Conservation (phyloP, 2,797 vertebrate species). For the Carcharodon carcharias region DNA sequence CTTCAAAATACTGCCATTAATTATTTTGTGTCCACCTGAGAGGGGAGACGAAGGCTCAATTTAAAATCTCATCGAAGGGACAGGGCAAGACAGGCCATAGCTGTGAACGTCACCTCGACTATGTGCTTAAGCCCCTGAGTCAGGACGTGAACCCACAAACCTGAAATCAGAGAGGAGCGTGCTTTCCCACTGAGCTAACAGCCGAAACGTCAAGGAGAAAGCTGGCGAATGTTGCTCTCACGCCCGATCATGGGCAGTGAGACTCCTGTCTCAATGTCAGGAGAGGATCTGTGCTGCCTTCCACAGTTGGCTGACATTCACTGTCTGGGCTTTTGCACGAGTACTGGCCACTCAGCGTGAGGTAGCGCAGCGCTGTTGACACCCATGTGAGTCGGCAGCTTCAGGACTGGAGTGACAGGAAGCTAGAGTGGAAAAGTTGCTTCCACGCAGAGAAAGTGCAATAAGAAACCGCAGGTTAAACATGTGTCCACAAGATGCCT, state of each 20-base stretch:
- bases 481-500: conserved; percentile 42
- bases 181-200: background rate
- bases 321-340: conserved; percentile 39
- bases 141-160: background rate
- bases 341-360: conserved; percentile 38
- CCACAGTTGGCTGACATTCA: conserved; percentile 8
- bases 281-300: background rate
- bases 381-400: conserved; percentile 21
- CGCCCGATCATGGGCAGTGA: background rate
- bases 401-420: conserved; percentile 41
- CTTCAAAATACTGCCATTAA: background rate
- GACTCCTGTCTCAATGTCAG: too few species aligned
- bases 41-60: too few species aligned
- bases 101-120: background rate
- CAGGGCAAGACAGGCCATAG: background rate
- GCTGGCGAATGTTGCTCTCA: background rate
- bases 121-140: background rate
- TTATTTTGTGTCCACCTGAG: too few species aligned
- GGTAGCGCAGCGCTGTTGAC: background rate
- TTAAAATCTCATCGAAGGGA: background rate
- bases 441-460: conserved; percentile 46
- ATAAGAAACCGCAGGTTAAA: conserved; percentile 47
- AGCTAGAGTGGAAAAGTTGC: conserved; percentile 31
- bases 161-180: too few species aligned
- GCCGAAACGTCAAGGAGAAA: background rate